phyloP scores from a whole-genome alignment of 2,113 vertebrate genomes.

The Meles meles region DNA sequence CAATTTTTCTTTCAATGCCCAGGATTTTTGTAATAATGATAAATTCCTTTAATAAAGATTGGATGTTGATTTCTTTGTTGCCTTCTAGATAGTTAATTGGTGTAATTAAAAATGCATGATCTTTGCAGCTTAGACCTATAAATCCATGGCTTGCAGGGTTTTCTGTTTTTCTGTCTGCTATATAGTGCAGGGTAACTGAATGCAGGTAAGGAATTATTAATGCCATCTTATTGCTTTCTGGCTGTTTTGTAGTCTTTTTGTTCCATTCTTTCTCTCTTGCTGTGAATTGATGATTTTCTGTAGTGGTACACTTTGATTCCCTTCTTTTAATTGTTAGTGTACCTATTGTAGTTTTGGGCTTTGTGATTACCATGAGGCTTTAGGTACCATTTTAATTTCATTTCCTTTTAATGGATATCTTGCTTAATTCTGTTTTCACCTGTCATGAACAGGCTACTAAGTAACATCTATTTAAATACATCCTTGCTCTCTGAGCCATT shows the following conservation, averaged over 20 bases:
- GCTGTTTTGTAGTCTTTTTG: background rate
- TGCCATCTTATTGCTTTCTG: background rate
- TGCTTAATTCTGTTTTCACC: background rate
- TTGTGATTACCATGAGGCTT: background rate
- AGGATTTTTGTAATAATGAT: background rate
- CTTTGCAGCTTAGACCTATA: background rate
- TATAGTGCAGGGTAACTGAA: background rate
- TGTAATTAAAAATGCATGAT: background rate
- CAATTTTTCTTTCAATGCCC: background rate
- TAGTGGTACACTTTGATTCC: background rate
- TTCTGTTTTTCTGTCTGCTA: background rate
- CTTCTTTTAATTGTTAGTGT: background rate
- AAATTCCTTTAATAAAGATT: background rate
- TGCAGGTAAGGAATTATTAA: background rate
- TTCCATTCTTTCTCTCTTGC: background rate
- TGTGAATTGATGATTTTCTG: background rate
- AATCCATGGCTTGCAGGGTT: background rate
- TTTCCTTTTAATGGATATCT: background rate
- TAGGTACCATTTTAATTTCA: background rate
- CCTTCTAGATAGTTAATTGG: background rate
- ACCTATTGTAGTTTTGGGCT: background rate
- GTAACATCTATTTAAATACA: background rate
- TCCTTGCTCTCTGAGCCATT: background rate
- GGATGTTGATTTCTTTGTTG: background rate
- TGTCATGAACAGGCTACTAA: background rate